These are phyloP conservation scores for Zoanthus solanderi DNA, from an alignment of 92 coral and sea anemone genomes.

Conservation along the genomic window DNA sequence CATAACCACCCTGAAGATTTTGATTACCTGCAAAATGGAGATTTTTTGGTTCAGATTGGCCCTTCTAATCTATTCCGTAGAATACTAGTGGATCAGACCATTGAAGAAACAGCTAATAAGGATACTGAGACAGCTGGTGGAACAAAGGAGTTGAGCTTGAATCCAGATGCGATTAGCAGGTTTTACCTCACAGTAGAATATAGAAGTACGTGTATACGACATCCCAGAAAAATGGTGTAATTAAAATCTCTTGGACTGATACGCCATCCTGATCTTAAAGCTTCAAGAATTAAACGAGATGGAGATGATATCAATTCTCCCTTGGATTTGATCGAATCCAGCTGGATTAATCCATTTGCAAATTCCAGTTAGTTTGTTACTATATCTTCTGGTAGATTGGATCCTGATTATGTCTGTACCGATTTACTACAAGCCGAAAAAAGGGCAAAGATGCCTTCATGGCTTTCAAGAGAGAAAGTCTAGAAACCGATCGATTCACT, in stretches of 20 bases:
- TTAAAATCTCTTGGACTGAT: not conserved
- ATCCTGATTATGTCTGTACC: conserved; percentile 13
- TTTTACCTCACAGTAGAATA: conserved; percentile 37
- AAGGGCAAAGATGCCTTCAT: conserved; percentile 24
- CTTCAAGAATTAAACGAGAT: conserved; percentile 27
- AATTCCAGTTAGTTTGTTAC: not conserved
- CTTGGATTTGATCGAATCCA: conserved; percentile 12
- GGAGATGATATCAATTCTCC: conserved; percentile 7
- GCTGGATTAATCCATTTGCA: conserved; percentile 37
- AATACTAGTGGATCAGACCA: not conserved
- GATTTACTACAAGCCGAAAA: not conserved
- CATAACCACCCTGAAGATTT: conserved; percentile 27
- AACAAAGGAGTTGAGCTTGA: conserved; percentile 17
- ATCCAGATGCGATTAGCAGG: conserved; percentile 33
- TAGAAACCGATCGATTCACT: not conserved
- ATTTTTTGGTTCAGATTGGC: not conserved
- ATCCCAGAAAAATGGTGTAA: conserved; percentile 27
- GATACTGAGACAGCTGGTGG: conserved; percentile 16
- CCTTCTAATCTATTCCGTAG: conserved; percentile 15
- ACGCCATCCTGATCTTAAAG: conserved; percentile 16
- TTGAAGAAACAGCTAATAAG: not conserved
- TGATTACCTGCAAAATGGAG: not conserved
- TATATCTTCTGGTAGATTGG: conserved; percentile 31
- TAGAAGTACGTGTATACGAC: not conserved
- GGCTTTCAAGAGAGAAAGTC: conserved; percentile 12